phyloP scores from a whole-genome alignment of 2,888 invertebrate species.

The Lithophane ornitopus region DNA sequence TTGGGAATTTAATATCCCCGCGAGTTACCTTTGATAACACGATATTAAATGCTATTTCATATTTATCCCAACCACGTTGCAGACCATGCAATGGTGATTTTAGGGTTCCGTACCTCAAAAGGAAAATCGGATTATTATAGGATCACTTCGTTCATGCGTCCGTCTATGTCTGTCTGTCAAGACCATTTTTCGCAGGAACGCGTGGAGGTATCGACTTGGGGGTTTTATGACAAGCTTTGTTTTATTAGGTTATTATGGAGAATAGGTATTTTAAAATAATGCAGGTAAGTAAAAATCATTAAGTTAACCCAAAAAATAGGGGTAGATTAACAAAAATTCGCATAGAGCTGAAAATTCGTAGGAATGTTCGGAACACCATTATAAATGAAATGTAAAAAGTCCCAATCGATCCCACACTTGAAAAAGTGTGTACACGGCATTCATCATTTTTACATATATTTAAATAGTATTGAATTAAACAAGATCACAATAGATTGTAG shows the following conservation, averaged over 20 bases:
- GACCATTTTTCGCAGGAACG: neutral
- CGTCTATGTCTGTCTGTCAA: neutral
- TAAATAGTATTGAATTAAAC: too few species aligned
- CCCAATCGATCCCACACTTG: too few species aligned
- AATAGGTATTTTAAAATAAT: neutral
- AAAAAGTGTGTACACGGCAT: too few species aligned
- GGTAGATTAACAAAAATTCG: too few species aligned
- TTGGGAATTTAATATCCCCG: conserved; percentile 66
- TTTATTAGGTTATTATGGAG: neutral
- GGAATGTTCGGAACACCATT: too few species aligned
- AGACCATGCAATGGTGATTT: conserved; percentile 10
- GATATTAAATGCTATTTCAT: conserved; percentile 58
- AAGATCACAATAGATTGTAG: too few species aligned
- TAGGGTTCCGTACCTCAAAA: neutral
- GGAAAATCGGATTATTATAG: neutral
- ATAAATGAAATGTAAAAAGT: too few species aligned
- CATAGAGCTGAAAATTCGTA: too few species aligned
- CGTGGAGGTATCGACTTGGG: neutral
- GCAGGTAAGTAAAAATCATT: neutral
- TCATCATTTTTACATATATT: too few species aligned
- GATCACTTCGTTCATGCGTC: too few species aligned
- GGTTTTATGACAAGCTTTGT: neutral
- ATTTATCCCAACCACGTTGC: conserved; percentile 44
- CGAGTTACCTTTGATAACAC: conserved; percentile 60
- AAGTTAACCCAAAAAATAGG: too few species aligned